Percentiles rank a stretch among this genome's conserved stretches.
Conservation (phyloP, 1,140 invertebrate species). For the Atta colombica region DNA sequence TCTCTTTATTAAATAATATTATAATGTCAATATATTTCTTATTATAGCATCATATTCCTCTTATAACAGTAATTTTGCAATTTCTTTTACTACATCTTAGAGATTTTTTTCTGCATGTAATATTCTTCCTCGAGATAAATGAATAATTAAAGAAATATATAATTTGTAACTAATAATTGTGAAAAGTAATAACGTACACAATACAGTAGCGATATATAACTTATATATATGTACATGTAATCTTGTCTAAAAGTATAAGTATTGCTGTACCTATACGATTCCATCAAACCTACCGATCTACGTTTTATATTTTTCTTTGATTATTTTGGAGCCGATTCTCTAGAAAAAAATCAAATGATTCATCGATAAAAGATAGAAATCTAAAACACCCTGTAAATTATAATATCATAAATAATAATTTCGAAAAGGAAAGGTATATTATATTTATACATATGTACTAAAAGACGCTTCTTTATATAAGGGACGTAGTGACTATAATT, state of each 20-base stretch:
- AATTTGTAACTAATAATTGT: conserved; percentile 2
- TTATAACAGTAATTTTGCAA: conserved; percentile 53
- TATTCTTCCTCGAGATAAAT: conserved; percentile 8
- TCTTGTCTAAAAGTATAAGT: conserved; percentile 29
- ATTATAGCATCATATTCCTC: conserved; percentile 18
- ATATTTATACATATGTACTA: conserved; percentile 19
- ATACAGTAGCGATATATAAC: conserved; percentile 1
- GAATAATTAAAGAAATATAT: conserved; percentile 5
- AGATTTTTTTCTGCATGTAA: conserved; percentile 5
- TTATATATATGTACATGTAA: conserved; percentile 9
- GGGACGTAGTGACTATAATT: conserved; percentile 19
- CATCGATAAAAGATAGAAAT: conserved; percentile 2
- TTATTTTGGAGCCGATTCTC: conserved; percentile 14
- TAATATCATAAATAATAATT: neutral
- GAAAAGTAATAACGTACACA: neutral
- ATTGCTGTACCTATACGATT: neutral
- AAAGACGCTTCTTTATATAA: conserved; percentile 20
- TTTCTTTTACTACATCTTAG: conserved; percentile 32
- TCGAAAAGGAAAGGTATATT: conserved; percentile 29
- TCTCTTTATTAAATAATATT: conserved; percentile 48
- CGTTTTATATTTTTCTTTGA: conserved; percentile 22
- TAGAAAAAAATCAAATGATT: neutral
- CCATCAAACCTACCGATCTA: neutral
- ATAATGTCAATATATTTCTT: conserved; percentile 26
- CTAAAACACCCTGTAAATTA: conserved; percentile 10